Percentiles rank a stretch among this genome's conserved stretches.
Conservation (phyloP, 2,797 vertebrate genomes). For the Ctenochaetus hawaiiensis region DNA sequence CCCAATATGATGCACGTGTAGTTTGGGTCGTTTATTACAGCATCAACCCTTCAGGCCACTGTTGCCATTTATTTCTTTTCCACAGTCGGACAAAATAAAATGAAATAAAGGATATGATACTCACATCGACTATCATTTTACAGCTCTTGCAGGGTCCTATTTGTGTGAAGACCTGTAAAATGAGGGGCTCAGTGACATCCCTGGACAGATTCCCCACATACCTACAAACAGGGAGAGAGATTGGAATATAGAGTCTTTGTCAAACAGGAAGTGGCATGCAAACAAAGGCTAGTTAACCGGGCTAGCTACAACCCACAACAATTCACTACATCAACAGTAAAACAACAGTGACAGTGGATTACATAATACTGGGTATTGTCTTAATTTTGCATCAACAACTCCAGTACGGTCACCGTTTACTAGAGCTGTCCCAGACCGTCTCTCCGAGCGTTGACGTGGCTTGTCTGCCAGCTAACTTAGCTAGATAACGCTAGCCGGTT, state of each 20-base stretch:
- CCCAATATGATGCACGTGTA: not conserved
- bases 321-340: constrained; percentile 11
- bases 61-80: not conserved
- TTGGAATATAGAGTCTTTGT: constrained; percentile 46
- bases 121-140: constrained; percentile 98
- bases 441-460: constrained; percentile 81
- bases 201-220: constrained; percentile 96
- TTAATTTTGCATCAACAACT: not conserved
- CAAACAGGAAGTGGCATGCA: constrained; percentile 78
- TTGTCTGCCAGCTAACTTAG: constrained; percentile 58
- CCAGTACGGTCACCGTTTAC: not conserved
- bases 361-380: accelerated
- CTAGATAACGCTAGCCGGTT: constrained; percentile 67
- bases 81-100: constrained; percentile 32
- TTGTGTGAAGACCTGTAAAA: constrained; percentile 95
- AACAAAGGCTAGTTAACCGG: constrained; percentile 76
- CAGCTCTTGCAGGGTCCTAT: constrained; percentile 97
- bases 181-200: constrained; percentile 95
- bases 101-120: constrained; percentile 84
- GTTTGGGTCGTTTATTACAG: not conserved
- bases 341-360: not conserved
- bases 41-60: constrained; percentile 7
- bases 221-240: constrained; percentile 78
- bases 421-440: constrained; percentile 28
- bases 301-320: constrained; percentile 63